Conservation (phyloP, 2,797 vertebrate genomes). For the Sparus aurata region DNA sequence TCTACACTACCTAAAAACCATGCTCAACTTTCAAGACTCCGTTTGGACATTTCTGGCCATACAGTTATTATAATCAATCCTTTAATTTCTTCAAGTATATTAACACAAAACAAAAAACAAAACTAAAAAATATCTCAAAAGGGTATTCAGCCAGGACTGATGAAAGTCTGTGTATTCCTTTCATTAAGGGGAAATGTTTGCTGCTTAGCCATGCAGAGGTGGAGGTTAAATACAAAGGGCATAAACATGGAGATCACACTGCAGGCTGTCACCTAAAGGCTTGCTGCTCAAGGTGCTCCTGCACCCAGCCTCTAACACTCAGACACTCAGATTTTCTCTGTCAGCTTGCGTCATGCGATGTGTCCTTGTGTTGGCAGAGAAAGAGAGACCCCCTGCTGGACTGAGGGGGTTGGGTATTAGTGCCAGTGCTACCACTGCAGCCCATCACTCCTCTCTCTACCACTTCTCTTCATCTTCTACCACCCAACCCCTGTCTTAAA, state of each 20-base stretch:
- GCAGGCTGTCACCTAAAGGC: conserved; percentile 13
- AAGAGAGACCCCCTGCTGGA: conserved; percentile 57
- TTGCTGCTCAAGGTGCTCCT: conserved; percentile 39
- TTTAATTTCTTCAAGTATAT: neutral
- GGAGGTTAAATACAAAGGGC: conserved; percentile 51
- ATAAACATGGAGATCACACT: conserved; percentile 40
- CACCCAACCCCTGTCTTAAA: conserved; percentile 60
- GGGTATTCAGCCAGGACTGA: neutral
- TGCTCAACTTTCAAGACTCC: neutral
- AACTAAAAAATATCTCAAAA: neutral
- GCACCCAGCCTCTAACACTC: conserved; percentile 19
- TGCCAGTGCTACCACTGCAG: conserved; percentile 31
- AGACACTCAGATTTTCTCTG: conserved; percentile 59
- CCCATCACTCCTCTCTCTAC: conserved; percentile 25
- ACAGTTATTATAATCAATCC: neutral
- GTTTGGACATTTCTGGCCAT: conserved; percentile 10
- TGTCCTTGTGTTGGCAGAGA: conserved; percentile 55
- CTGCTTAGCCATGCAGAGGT: conserved; percentile 14
- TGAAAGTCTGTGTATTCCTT: conserved; percentile 24
- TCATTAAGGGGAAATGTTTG: neutral
- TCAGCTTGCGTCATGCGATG: conserved; percentile 44
- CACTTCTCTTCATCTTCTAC: conserved; percentile 42
- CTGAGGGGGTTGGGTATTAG: conserved; percentile 46
- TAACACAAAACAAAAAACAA: neutral
- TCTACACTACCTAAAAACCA: conserved; percentile 24